Evolutionary conservation across 1,140 invertebrate genomes (phyloP).

Genomic region (Tetramorium alpestre): DNA sequence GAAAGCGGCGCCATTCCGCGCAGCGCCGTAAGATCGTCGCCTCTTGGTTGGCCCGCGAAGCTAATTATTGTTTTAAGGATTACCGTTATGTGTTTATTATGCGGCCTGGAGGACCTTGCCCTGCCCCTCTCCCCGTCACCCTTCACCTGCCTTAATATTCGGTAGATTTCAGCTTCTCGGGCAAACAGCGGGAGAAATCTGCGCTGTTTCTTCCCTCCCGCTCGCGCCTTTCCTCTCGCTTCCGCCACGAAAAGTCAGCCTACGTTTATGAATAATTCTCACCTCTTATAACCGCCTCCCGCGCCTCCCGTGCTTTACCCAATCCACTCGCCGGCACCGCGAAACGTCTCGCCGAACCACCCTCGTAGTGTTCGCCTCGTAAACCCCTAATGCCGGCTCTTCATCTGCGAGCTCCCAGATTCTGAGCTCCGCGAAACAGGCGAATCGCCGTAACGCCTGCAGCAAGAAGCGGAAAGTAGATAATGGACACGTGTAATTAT

Average conservation of each 20-base stretch:
- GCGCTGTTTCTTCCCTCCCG: conserved; percentile 4
- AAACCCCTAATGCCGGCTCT: conserved; percentile 63
- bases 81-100: conserved; percentile 85
- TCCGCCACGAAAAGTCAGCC: conserved; percentile 67
- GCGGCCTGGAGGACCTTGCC: conserved; percentile 75
- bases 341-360: conserved; percentile 63
- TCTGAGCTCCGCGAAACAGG: conserved; percentile 23
- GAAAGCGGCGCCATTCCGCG: conserved; percentile 69
- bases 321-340: conserved; percentile 59
- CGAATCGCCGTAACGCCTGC: conserved; percentile 31
- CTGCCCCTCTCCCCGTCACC: conserved; percentile 29
- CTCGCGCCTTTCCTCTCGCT: not conserved
- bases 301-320: conserved; percentile 20
- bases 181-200: conserved; percentile 40
- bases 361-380: conserved; percentile 67
- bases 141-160: conserved; percentile 78
- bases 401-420: conserved; percentile 48
- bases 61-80: conserved; percentile 86
- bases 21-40: conserved; percentile 72
- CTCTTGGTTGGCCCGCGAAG: conserved; percentile 71
- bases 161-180: conserved; percentile 78
- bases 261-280: conserved; percentile 84
- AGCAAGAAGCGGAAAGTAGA: conserved; percentile 50
- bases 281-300: conserved; percentile 67
- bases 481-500: conserved; percentile 50